Evolutionary conservation across 2,888 invertebrate species (phyloP).

Genomic region (Julus scandinavius): DNA sequence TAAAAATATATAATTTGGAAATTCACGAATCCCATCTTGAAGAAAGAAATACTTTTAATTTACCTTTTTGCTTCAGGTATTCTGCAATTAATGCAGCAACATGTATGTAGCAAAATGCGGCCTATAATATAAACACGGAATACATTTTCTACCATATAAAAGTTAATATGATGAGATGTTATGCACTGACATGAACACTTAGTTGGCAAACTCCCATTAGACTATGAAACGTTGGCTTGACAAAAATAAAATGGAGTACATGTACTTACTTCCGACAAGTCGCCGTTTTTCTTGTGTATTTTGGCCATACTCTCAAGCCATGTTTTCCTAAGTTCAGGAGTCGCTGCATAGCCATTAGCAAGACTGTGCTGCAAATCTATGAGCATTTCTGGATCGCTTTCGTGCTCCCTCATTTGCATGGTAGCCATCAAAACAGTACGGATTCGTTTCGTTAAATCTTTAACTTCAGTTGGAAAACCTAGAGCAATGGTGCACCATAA

Average conservation of each 20-base stretch:
- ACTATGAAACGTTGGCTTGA: neutral
- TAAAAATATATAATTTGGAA: neutral
- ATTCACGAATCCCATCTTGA: too few species aligned
- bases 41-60: conserved; percentile 55
- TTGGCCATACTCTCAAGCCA: conserved; percentile 94
- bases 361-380: conserved; percentile 91
- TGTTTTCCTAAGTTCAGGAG: conserved; percentile 91
- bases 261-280: conserved; percentile 84
- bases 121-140: conserved; percentile 69
- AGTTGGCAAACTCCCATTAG: too few species aligned
- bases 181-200: neutral
- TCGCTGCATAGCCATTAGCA: conserved; percentile 93
- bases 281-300: conserved; percentile 82
- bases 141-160: neutral
- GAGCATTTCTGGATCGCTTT: conserved; percentile 91
- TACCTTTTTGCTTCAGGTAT: conserved; percentile 77
- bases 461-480: conserved; percentile 89
- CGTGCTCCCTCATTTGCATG: conserved; percentile 88
- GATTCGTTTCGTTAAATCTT: conserved; percentile 91
- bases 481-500: conserved; percentile 41
- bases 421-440: conserved; percentile 95
- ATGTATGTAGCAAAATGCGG: conserved; percentile 93
- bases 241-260: neutral
- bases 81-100: conserved; percentile 95
- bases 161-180: neutral